These are phyloP conservation scores for Etheostoma perlongum DNA, from an alignment of 2,797 vertebrate species.

Conservation along the genomic window DNA sequence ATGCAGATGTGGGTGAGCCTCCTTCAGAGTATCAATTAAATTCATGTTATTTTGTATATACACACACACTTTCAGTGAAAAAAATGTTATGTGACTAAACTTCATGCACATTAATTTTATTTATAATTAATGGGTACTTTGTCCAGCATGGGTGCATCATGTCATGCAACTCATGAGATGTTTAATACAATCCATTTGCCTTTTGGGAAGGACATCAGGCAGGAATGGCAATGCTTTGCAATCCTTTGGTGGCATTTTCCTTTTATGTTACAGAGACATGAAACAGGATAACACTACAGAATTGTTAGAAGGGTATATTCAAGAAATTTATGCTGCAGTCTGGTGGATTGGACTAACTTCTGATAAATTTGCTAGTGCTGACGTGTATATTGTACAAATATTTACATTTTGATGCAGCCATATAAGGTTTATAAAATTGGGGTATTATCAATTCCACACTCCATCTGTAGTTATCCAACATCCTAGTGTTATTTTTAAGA, in stretches of 20 bases:
- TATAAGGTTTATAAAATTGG: neutral
- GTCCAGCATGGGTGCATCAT: neutral
- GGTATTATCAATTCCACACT: neutral
- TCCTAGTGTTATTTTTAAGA: neutral
- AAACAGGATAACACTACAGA: neutral
- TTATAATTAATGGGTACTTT: neutral
- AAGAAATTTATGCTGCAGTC: neutral
- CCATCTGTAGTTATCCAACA: neutral
- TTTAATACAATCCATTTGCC: neutral
- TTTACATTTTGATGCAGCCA: neutral
- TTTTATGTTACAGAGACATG: constrained; percentile 19
- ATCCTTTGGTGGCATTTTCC: neutral
- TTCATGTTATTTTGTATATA: too few relatives aligned
- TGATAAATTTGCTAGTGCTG: neutral
- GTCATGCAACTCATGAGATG: neutral
- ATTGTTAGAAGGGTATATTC: neutral
- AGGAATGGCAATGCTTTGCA: neutral
- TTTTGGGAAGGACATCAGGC: neutral
- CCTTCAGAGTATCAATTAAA: neutral
- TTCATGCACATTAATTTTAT: neutral
- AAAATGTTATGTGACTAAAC: neutral
- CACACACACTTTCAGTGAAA: neutral
- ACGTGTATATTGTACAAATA: neutral
- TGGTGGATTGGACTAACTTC: too few relatives aligned
- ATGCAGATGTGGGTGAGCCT: neutral